Percentiles rank a stretch among this genome's conserved stretches.
These are phyloP conservation scores for Butorides virescens DNA, from an alignment of 2,113 vertebrate species.

Conservation along the genomic window DNA sequence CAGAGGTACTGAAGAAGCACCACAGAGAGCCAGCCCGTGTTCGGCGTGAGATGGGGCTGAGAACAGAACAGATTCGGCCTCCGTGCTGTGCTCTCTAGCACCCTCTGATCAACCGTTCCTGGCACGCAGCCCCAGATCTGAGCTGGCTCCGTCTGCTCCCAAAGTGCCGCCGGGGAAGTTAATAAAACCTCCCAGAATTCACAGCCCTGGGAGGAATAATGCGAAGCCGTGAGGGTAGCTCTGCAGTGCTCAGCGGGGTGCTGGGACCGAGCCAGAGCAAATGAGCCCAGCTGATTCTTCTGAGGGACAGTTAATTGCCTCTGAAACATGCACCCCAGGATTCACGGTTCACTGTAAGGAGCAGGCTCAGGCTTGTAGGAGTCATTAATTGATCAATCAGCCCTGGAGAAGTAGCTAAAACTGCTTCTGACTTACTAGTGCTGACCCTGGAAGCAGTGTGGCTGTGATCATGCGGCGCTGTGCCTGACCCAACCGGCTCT, in stretches of 20 bases:
- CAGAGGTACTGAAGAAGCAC: neutral
- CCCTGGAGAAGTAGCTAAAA: neutral
- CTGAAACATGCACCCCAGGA: slow-evolving; percentile 21
- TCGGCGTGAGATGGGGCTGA: neutral
- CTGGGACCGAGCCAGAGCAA: neutral
- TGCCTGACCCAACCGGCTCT: neutral
- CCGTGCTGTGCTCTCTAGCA: neutral
- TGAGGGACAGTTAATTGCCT: slow-evolving; percentile 44
- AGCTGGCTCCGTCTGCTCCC: neutral
- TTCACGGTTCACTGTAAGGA: neutral
- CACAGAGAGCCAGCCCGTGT: neutral
- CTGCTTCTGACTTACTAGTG: neutral
- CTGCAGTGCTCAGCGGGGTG: neutral
- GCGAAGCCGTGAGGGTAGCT: neutral
- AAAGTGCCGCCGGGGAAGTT: neutral
- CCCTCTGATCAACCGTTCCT: neutral
- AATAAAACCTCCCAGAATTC: slow-evolving; percentile 48
- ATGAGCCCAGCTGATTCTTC: neutral
- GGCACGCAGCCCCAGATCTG: neutral
- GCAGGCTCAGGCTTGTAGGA: slow-evolving; percentile 19
- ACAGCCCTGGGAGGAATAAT: neutral
- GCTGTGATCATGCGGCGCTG: neutral
- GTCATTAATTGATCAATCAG: slow-evolving; percentile 41
- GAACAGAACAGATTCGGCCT: neutral
- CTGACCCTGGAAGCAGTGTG: slow-evolving; percentile 5